phyloP scores from a whole-genome alignment of 2,888 invertebrate genomes.

The Zhuqinia jingwanae region DNA sequence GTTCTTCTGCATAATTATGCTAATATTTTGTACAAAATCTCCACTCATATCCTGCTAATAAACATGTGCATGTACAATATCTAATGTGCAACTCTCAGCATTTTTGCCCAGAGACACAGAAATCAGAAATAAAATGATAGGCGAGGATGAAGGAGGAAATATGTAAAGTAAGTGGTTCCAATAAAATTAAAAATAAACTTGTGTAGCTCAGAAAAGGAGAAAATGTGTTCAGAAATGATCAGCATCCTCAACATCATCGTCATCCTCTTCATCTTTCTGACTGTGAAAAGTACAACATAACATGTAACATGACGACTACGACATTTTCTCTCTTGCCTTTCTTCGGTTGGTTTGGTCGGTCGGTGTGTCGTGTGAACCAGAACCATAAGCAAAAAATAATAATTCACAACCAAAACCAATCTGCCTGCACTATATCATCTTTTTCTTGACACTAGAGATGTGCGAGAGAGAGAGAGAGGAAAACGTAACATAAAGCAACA shows the following conservation, averaged over 20 bases:
- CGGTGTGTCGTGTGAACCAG: constrained; percentile 44
- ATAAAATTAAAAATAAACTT: constrained; percentile 73
- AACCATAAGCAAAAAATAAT: constrained; percentile 32
- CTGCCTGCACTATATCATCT: constrained; percentile 65
- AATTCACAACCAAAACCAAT: background rate
- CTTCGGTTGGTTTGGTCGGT: background rate
- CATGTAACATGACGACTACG: background rate
- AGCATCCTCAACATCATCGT: too few species aligned
- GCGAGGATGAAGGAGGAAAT: constrained; percentile 20
- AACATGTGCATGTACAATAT: too few species aligned
- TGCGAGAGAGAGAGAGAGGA: too few species aligned
- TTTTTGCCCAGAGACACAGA: too few species aligned
- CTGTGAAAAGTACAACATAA: background rate
- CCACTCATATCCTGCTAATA: background rate
- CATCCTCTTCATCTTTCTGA: constrained; percentile 6
- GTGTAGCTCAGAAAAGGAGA: background rate
- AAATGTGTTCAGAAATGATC: background rate
- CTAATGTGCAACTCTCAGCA: too few species aligned
- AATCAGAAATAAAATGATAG: too few species aligned
- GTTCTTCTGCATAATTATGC: background rate
- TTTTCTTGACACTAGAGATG: background rate
- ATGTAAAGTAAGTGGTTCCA: constrained; percentile 65
- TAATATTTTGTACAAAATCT: background rate
- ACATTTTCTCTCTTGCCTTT: background rate
- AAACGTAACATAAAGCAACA: too few species aligned